phyloP scores from a whole-genome alignment of 2,797 vertebrate species.

The Leptoclinus maculatus region DNA sequence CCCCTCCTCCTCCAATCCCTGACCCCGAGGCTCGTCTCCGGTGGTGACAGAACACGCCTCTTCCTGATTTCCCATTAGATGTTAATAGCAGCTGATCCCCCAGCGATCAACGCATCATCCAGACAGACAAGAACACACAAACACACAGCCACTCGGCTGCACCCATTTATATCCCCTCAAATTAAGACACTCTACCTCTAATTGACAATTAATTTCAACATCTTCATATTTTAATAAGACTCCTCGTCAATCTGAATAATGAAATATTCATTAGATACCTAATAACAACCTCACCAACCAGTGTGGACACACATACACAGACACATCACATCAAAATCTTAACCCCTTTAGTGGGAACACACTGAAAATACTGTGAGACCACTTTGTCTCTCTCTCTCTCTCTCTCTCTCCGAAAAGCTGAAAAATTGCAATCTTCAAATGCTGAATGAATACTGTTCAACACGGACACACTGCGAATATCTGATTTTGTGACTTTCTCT shows the following conservation, averaged over 20 bases:
- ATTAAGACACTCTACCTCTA: slow-evolving; percentile 89
- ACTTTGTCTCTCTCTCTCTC: background rate
- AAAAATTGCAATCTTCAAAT: background rate
- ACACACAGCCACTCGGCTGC: slow-evolving; percentile 61
- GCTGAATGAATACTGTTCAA: slow-evolving; percentile 21
- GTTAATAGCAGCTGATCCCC: slow-evolving; percentile 83
- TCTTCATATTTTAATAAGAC: slow-evolving; percentile 91
- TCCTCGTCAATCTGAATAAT: slow-evolving; percentile 88
- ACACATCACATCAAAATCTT: background rate
- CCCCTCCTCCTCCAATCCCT: slow-evolving; percentile 79
- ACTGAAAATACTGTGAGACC: slow-evolving; percentile 34
- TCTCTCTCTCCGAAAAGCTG: slow-evolving; percentile 9
- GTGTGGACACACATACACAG: slow-evolving; percentile 34
- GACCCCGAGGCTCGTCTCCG: slow-evolving; percentile 77
- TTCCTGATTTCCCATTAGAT: slow-evolving; percentile 85
- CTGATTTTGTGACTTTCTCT: slow-evolving; percentile 13
- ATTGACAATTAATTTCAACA: slow-evolving; percentile 92
- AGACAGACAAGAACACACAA: slow-evolving; percentile 36
- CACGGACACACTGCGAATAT: slow-evolving; percentile 9
- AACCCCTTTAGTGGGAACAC: slow-evolving; percentile 37
- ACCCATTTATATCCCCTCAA: slow-evolving; percentile 85
- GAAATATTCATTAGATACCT: slow-evolving; percentile 90
- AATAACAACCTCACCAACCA: slow-evolving; percentile 80
- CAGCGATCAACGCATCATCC: slow-evolving; percentile 75
- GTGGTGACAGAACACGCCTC: slow-evolving; percentile 78